Percentiles rank a stretch among this genome's conserved stretches.
Evolutionary conservation across 2,888 invertebrate species (phyloP).

Genomic region (Zhengitettix transpicula): DNA sequence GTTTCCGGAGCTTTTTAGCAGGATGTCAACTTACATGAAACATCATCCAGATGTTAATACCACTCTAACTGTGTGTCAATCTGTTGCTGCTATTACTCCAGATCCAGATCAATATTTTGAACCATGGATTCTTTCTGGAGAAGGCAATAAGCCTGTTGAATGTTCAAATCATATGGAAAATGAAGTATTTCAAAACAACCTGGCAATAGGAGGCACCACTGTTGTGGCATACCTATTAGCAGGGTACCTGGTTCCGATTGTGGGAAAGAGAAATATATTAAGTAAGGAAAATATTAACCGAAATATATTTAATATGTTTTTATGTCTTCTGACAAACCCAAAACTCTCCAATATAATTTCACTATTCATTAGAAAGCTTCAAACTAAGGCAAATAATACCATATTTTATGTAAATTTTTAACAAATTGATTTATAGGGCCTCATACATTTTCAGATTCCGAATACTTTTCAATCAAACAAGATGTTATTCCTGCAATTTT

Average conservation of each 20-base stretch:
- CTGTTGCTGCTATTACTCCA: not conserved
- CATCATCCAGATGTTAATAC: conserved; percentile 16
- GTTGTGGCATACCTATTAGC: conserved; percentile 7
- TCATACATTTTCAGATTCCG: too few relatives aligned
- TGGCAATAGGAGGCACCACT: conserved; percentile 9
- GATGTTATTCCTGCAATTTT: too few relatives aligned
- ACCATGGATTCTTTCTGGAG: not conserved
- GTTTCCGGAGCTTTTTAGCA: conserved; percentile 24
- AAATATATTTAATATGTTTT: too few relatives aligned
- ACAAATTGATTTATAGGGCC: too few relatives aligned
- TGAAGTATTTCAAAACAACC: conserved; percentile 10
- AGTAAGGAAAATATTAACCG: conserved; percentile 1
- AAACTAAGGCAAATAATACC: too few relatives aligned
- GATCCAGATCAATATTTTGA: not conserved
- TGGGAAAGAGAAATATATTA: conserved; percentile 11
- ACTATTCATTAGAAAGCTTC: too few relatives aligned
- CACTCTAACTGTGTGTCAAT: not conserved
- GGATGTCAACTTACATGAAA: conserved; percentile 19
- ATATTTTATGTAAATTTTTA: too few relatives aligned
- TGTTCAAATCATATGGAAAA: conserved; percentile 5
- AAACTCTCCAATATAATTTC: too few relatives aligned
- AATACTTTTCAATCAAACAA: too few relatives aligned
- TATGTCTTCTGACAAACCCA: too few relatives aligned
- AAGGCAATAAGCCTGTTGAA: not conserved
- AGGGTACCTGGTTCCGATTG: conserved; percentile 6